Evolutionary conservation across 2,797 vertebrate species (phyloP).

Genomic region (Halcyon smyrnensis): DNA sequence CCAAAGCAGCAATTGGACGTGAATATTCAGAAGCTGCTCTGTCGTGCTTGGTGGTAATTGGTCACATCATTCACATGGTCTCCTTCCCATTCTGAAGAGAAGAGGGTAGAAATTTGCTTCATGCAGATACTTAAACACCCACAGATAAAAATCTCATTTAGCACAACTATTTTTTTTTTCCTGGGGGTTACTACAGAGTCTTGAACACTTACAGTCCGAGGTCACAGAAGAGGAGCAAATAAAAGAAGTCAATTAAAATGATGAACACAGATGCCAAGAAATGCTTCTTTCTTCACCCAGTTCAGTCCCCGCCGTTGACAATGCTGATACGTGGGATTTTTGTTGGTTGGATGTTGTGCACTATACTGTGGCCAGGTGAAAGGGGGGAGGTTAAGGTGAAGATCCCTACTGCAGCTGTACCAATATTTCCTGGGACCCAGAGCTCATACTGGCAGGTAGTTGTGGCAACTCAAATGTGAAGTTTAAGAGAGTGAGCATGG

Average conservation of each 20-base stretch:
- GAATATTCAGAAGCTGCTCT: slow-evolving; percentile 62
- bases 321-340: accelerated
- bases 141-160: slow-evolving; percentile 36
- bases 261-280: background rate
- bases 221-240: background rate
- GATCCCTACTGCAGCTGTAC: accelerated
- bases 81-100: slow-evolving; percentile 31
- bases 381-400: background rate
- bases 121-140: background rate
- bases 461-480: background rate
- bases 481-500: accelerated
- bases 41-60: slow-evolving; percentile 32
- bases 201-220: background rate
- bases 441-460: background rate
- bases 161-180: background rate
- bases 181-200: background rate
- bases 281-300: background rate
- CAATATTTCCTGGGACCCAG: background rate
- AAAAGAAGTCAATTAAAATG: slow-evolving; percentile 1
- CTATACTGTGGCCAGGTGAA: background rate
- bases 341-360: background rate
- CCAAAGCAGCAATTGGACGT: slow-evolving; percentile 18
- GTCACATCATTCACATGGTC: slow-evolving; percentile 59
- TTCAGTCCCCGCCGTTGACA: accelerated
- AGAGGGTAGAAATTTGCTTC: slow-evolving; percentile 44